These are phyloP conservation scores for Eonycteris spelaea DNA, from an alignment of 2,113 vertebrate genomes.

Conservation along the genomic window DNA sequence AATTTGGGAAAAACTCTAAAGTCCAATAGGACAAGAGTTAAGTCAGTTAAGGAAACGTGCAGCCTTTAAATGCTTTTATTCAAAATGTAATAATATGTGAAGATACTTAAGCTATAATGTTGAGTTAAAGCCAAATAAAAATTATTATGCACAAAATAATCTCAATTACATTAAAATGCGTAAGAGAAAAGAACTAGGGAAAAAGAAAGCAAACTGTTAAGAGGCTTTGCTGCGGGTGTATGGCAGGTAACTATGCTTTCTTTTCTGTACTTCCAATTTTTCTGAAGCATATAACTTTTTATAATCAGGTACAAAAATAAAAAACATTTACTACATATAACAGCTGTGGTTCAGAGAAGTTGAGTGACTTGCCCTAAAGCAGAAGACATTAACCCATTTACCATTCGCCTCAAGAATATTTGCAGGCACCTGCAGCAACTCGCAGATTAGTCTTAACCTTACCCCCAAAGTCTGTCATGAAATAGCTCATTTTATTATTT, in stretches of 20 bases:
- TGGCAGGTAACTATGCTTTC: background rate
- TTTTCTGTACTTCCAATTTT: slow-evolving; percentile 12
- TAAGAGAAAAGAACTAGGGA: background rate
- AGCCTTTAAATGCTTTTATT: slow-evolving; percentile 19
- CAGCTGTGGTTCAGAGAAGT: background rate
- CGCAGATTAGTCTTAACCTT: too few relatives aligned
- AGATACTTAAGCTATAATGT: slow-evolving; percentile 17
- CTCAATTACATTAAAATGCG: background rate
- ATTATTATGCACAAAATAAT: background rate
- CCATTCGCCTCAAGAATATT: too few relatives aligned
- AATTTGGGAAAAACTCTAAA: background rate
- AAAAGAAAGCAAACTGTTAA: slow-evolving; percentile 24
- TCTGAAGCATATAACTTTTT: slow-evolving; percentile 12
- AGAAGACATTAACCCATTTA: background rate
- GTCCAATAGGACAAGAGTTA: background rate
- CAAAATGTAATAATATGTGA: background rate
- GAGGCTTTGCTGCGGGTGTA: background rate
- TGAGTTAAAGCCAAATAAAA: background rate
- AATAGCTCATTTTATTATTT: too few relatives aligned
- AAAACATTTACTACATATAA: background rate
- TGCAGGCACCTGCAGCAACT: too few relatives aligned
- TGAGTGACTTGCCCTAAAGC: background rate
- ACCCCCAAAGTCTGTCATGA: too few relatives aligned
- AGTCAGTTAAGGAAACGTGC: background rate
- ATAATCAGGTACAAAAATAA: slow-evolving; percentile 9